phyloP scores from a whole-genome alignment of 92 coral and sea anemone species.

The Zoanthus solanderi region DNA sequence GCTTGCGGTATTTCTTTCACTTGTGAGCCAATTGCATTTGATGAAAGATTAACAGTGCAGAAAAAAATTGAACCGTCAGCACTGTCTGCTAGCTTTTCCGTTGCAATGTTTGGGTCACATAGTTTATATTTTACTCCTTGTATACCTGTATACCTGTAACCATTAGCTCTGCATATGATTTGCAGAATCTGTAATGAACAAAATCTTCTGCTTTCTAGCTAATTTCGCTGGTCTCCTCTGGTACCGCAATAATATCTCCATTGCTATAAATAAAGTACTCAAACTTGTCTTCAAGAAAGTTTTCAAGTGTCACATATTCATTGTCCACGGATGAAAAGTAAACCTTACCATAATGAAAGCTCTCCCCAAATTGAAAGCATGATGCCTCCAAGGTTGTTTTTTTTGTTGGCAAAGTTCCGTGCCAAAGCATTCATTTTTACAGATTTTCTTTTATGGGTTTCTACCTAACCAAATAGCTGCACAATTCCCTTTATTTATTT shows the following conservation, averaged over 20 bases:
- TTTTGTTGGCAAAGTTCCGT: slow-evolving; percentile 61
- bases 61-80: slow-evolving; percentile 49
- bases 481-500: slow-evolving; percentile 42
- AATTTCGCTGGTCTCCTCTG: neutral
- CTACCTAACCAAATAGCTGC: slow-evolving; percentile 45
- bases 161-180: slow-evolving; percentile 49
- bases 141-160: slow-evolving; percentile 48
- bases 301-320: slow-evolving; percentile 60
- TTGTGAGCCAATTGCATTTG: slow-evolving; percentile 43
- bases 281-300: slow-evolving; percentile 64
- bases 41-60: slow-evolving; percentile 53
- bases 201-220: slow-evolving; percentile 27
- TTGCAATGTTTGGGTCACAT: slow-evolving; percentile 57
- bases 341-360: slow-evolving; percentile 64
- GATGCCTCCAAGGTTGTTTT: slow-evolving; percentile 49
- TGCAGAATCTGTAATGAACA: slow-evolving; percentile 18
- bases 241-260: neutral
- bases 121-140: slow-evolving; percentile 46
- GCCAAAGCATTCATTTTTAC: slow-evolving; percentile 75
- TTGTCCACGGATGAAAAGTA: slow-evolving; percentile 61
- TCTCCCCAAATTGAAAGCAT: slow-evolving; percentile 54
- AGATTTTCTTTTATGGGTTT: slow-evolving; percentile 70
- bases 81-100: slow-evolving; percentile 45
- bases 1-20: slow-evolving; percentile 33
- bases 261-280: slow-evolving; percentile 36